phyloP scores from a whole-genome alignment of 2,797 vertebrate genomes.

The Danio jaintianensis region DNA sequence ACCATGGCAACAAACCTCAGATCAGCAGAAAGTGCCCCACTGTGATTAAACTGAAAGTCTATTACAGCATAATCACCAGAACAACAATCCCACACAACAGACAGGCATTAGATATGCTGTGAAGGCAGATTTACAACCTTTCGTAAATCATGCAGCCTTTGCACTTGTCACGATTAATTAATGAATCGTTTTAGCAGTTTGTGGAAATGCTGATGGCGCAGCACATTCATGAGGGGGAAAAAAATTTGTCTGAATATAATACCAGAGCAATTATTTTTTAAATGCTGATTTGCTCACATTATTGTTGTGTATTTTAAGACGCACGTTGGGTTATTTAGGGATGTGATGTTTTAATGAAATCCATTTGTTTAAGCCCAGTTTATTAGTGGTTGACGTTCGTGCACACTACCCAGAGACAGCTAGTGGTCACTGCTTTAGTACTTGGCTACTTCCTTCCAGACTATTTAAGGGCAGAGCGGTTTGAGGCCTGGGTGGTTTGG shows the following conservation, averaged over 20 bases:
- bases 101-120: conserved; percentile 28
- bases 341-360: background rate
- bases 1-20: conserved; percentile 51
- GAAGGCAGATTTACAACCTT: conserved; percentile 31
- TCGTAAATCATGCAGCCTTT: conserved; percentile 1
- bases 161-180: conserved; percentile 40
- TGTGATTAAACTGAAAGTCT: conserved; percentile 40
- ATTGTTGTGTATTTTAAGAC: background rate
- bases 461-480: conserved; percentile 29
- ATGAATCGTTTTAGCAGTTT: conserved; percentile 19
- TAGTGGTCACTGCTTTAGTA: conserved; percentile 19
- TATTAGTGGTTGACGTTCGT: conserved; percentile 8
- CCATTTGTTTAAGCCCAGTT: background rate
- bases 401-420: background rate
- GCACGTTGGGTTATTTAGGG: background rate
- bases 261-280: background rate
- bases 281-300: conserved; percentile 11
- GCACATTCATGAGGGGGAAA: conserved; percentile 5
- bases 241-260: background rate
- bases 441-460: background rate
- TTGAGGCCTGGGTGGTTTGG: conserved; percentile 44
- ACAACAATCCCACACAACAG: conserved; percentile 38
- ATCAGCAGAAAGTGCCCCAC: conserved; percentile 26
- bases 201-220: conserved; percentile 26
- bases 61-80: conserved; percentile 32